These are phyloP conservation scores for Scolopax mira DNA, from an alignment of 2,113 vertebrate species.

Conservation along the genomic window DNA sequence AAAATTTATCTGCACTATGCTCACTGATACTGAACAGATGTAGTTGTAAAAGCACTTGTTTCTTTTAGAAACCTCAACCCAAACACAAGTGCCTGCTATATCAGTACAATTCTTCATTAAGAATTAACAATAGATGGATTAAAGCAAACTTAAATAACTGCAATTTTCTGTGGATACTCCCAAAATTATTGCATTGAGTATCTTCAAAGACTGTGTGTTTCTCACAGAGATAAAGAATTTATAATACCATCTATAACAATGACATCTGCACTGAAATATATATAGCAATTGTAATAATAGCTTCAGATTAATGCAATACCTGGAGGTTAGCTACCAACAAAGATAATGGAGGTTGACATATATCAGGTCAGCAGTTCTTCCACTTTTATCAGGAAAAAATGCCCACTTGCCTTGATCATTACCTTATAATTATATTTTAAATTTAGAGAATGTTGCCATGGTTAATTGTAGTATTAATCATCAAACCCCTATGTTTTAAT, in stretches of 20 bases:
- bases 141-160: neutral
- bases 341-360: neutral
- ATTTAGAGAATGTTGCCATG: neutral
- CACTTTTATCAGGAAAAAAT: conserved; percentile 10
- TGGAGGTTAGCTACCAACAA: conserved; percentile 30
- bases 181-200: neutral
- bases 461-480: neutral
- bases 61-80: neutral
- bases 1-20: neutral
- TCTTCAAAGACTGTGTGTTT: neutral
- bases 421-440: conserved; percentile 15
- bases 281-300: conserved; percentile 42
- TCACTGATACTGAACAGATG: neutral
- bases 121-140: neutral
- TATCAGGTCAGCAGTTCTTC: neutral
- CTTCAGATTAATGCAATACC: conserved; percentile 38
- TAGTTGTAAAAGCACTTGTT: neutral
- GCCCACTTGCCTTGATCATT: conserved; percentile 10
- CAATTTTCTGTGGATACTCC: neutral
- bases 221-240: conserved; percentile 25
- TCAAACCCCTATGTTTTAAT: neutral
- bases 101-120: neutral
- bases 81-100: neutral
- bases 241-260: neutral
- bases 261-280: conserved; percentile 20